These are phyloP conservation scores for Hiodon alosoides DNA, from an alignment of 2,113 vertebrate species.

Conservation along the genomic window DNA sequence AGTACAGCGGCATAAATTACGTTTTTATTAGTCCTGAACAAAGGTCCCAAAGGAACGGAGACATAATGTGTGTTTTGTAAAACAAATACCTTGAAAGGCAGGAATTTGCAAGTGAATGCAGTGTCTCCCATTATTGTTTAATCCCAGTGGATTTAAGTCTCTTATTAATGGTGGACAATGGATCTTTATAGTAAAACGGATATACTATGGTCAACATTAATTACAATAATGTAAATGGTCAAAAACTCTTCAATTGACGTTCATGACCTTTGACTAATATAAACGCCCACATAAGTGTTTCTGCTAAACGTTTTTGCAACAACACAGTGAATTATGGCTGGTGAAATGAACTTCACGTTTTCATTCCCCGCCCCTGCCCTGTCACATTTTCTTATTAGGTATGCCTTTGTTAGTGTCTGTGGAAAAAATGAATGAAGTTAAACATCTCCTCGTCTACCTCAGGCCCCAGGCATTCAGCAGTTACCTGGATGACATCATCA, in stretches of 20 bases:
- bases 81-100: conserved; percentile 17
- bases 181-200: background rate
- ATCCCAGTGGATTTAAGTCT: conserved; percentile 13
- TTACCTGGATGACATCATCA: conserved; percentile 97
- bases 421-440: background rate
- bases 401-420: background rate
- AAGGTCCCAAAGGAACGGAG: conserved; percentile 25
- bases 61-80: conserved; percentile 26
- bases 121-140: conserved; percentile 16
- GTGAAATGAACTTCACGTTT: no score
- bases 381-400: no score
- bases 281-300: no score
- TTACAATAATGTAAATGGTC: conserved; percentile 3
- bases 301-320: no score
- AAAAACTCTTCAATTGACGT: background rate
- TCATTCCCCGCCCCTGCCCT: no score
- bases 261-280: background rate
- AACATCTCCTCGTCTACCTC: background rate
- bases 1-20: conserved; percentile 30
- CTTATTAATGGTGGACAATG: conserved; percentile 5
- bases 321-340: no score
- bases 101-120: conserved; percentile 39
- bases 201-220: no score
- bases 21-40: conserved; percentile 24
- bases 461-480: conserved; percentile 84